Conservation (phyloP, 2,888 invertebrate genomes). For the Pomacea canaliculata region DNA sequence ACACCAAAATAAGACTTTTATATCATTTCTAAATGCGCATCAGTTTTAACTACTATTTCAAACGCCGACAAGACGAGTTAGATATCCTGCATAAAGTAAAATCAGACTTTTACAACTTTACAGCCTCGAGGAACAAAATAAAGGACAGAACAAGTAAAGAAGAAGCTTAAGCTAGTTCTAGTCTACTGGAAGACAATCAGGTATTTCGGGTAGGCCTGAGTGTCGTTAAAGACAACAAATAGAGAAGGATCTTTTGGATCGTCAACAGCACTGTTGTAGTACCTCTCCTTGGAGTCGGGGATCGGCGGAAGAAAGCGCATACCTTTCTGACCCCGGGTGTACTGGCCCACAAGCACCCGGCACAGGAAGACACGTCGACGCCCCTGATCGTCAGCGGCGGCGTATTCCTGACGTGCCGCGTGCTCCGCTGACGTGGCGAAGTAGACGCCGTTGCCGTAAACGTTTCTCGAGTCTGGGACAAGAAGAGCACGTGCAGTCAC, state of each 20-base stretch:
- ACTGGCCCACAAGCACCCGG: conserved; percentile 14
- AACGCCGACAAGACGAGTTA: too few relatives aligned
- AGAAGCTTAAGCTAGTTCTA: too few relatives aligned
- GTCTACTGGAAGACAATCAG: conserved; percentile 1
- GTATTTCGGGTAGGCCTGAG: conserved; percentile 18
- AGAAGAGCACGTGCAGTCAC: too few relatives aligned
- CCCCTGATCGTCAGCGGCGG: not conserved
- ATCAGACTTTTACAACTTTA: too few relatives aligned
- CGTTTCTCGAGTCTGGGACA: not conserved
- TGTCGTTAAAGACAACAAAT: conserved; percentile 14
- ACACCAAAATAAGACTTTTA: too few relatives aligned
- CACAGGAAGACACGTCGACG: conserved; percentile 17
- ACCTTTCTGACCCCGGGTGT: not conserved
- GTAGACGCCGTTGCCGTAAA: conserved; percentile 15
- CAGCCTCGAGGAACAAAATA: too few relatives aligned
- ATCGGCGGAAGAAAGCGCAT: conserved; percentile 16
- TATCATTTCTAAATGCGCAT: too few relatives aligned
- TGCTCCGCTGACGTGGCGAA: conserved; percentile 6
- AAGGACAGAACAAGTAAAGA: too few relatives aligned
- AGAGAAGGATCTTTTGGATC: not conserved
- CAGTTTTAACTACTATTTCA: too few relatives aligned
- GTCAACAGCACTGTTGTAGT: conserved; percentile 16
- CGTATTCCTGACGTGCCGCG: conserved; percentile 7
- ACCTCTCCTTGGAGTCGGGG: not conserved
- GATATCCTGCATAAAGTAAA: too few relatives aligned